Evolutionary conservation across 2,113 vertebrate genomes (phyloP).

Genomic region (Salminus brasiliensis): DNA sequence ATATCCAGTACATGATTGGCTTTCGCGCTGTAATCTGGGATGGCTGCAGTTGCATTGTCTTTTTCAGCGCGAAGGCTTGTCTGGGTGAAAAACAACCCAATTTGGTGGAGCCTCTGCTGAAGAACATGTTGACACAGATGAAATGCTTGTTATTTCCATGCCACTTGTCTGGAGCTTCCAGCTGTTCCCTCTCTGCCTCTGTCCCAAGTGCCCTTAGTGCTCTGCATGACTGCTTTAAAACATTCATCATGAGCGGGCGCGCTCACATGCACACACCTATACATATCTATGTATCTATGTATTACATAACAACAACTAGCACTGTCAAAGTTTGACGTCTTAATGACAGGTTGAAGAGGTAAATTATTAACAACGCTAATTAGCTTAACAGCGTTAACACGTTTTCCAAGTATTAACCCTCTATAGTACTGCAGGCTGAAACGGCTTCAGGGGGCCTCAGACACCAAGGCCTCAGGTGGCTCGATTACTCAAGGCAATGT

Average conservation of each 20-base stretch:
- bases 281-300: background rate
- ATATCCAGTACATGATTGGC: background rate
- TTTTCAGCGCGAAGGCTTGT: background rate
- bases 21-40: background rate
- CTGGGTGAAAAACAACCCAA: slow-evolving; percentile 8
- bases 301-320: slow-evolving; percentile 6
- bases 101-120: slow-evolving; percentile 47
- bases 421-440: too few species aligned
- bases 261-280: background rate
- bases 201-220: slow-evolving; percentile 19
- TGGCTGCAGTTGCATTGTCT: background rate
- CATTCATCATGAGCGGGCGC: background rate
- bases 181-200: slow-evolving; percentile 45
- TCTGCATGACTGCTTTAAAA: slow-evolving; percentile 37
- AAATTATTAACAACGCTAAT: too few species aligned
- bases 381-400: too few species aligned
- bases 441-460: too few species aligned
- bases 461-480: slow-evolving; percentile 12
- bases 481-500: too few species aligned
- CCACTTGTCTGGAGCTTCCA: slow-evolving; percentile 34
- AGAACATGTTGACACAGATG: slow-evolving; percentile 53
- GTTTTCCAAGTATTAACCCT: too few species aligned
- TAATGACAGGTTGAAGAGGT: too few species aligned
- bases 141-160: slow-evolving; percentile 58
- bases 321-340: too few species aligned